Conservation (phyloP, 2,113 vertebrate species). For the Channa argus region DNA sequence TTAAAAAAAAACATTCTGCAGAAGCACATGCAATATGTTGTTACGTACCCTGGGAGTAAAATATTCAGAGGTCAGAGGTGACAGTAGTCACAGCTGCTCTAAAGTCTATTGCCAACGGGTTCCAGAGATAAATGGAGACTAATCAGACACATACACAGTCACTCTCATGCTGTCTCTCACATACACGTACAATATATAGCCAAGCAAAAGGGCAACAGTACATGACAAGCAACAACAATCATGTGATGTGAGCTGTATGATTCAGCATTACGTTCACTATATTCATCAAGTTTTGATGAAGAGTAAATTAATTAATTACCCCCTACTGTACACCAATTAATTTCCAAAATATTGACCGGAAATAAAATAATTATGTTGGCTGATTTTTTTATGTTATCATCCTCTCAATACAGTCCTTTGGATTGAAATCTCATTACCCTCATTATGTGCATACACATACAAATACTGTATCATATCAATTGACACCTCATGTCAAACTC, state of each 20-base stretch:
- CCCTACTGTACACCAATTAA: not conserved
- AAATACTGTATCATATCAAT: not conserved
- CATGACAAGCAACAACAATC: constrained; percentile 7
- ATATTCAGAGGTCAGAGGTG: constrained; percentile 65
- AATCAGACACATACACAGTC: constrained; percentile 51
- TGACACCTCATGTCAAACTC: not conserved
- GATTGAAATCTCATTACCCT: not conserved
- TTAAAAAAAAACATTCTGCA: constrained; percentile 24
- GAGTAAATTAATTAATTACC: not conserved
- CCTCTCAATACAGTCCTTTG: not conserved
- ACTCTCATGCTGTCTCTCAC: constrained; percentile 5
- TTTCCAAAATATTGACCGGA: no score
- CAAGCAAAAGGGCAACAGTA: constrained; percentile 7
- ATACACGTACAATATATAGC: constrained; percentile 19
- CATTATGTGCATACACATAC: not conserved
- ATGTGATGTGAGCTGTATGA: constrained; percentile 4
- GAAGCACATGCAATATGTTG: constrained; percentile 31
- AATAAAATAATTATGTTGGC: no score
- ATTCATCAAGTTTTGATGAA: not conserved
- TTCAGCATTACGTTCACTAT: constrained; percentile 1
- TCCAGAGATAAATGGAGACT: constrained; percentile 46
- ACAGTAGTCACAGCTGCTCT: constrained; percentile 75
- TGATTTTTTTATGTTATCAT: not conserved
- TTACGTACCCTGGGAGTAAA: constrained; percentile 50
- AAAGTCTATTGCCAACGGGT: constrained; percentile 50